phyloP scores from a whole-genome alignment of 2,888 invertebrate species.

The Cryptophagus acutangulus region DNA sequence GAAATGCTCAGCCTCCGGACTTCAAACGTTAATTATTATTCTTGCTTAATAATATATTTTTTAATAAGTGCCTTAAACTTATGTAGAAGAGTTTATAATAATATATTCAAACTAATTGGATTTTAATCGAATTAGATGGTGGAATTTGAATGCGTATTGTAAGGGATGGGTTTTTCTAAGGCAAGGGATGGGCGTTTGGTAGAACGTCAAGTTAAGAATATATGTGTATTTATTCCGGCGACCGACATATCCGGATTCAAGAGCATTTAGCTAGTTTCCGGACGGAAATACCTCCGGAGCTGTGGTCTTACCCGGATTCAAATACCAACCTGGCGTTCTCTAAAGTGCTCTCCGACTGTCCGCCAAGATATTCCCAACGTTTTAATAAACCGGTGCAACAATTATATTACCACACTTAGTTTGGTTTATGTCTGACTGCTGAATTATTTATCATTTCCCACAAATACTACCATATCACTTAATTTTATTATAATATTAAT shows the following conservation, averaged over 20 bases:
- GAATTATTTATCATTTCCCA: neutral
- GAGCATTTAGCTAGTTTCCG: slow-evolving; percentile 45
- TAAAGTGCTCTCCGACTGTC: slow-evolving; percentile 8
- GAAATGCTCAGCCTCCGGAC: no score
- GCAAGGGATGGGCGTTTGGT: slow-evolving; percentile 9
- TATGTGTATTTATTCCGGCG: slow-evolving; percentile 45
- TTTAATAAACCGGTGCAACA: slow-evolving; percentile 4
- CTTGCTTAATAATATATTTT: no score
- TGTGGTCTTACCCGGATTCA: slow-evolving; percentile 40
- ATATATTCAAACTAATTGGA: no score
- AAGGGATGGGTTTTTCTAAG: no score
- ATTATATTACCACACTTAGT: slow-evolving; percentile 3
- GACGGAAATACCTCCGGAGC: slow-evolving; percentile 42
- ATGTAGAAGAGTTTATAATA: no score
- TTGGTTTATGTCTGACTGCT: slow-evolving; percentile 2
- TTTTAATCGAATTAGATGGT: no score
- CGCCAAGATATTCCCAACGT: slow-evolving; percentile 4
- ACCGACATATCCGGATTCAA: slow-evolving; percentile 43
- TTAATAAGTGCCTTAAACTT: no score
- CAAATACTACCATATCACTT: no score
- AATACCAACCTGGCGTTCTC: slow-evolving; percentile 20
- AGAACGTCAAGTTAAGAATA: slow-evolving; percentile 30
- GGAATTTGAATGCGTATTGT: no score
- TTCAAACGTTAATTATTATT: no score
- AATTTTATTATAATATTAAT: no score